Base-by-base conservation (phyloP, 2,888 invertebrate genomes). In the Hydrotaea diabolus region DNA sequence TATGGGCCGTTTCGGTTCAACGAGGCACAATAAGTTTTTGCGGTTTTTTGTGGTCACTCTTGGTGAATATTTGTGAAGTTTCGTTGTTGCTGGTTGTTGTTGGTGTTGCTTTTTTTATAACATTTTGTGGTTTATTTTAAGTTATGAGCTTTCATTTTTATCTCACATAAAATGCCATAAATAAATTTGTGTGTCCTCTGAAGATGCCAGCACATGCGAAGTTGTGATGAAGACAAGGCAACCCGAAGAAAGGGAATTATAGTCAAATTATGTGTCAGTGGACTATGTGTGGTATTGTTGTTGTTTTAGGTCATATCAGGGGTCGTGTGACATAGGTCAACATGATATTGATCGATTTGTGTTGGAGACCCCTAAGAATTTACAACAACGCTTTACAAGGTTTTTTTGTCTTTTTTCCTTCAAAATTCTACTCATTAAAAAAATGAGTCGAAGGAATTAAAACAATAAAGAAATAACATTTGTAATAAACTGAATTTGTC, bases 111-210 rank as follows among this genome's bases (percentile, higher is more conserved):
- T 15, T 75, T 46, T 11, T 23, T 77, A 39, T 57, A 36, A 80
- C 36, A 75, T 64, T 78, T 73, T 85, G 84, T 79, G 81, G 81
- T 85, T 81, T 74, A 72, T 57, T 71, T 55, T 64, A 74, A 76
- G 19, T 59, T 74, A 53, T 31, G 66, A 73, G 81, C 81, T 85
- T 81, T 85, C 79, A 62, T 81, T 85, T 85, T 85, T 66, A 78
- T 85, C 78, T 81, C 49, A 43, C 43, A 69, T 23, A 69, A 69
- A 69, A 46, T 69, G 69, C 43, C 39, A 69, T 69, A 69, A 69
- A 69, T 69, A 69, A 69, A 69, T 69, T 43, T 4, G 13, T 43
- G 69, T 69, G 21, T 69, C 69, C 23, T 69, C 11, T 9, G 69
- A 69, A 46, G 21, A 55, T 4, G 2, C 19, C 53, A 7, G 19